Base-by-base conservation (phyloP, 2,797 vertebrate species). In the Eleutherodactylus coqui region DNA sequence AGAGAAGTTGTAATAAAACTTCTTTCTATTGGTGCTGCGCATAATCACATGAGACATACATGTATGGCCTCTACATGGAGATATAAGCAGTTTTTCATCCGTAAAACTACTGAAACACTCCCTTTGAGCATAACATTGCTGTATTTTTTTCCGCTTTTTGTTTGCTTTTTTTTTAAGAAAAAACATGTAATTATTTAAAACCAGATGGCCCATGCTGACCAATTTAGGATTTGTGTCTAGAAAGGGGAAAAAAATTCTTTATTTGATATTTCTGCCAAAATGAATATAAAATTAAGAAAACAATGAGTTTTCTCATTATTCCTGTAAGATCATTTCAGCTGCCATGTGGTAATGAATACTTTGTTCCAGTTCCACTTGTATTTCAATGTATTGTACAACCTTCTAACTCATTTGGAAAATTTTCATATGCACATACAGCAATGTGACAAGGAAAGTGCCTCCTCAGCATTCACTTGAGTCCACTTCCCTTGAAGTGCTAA, bases 401-500 rank as follows among this genome's bases (percentile, higher is more conserved):
- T 29, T 76, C 64, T 19, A 19, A 69, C 69, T 84, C 67, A 84
- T 84, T 75, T 70, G 67, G n/a, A 90, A 60, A 82, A 87, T 84
- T 84, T 53, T 55, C 73, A 75, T 85, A 79, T 70, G 85, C 34
- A 70, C 73, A 72, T 49, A 70, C 49, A 70, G 36, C 73, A 58
- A 34, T 53, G 53, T 60, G 85, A 76, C 79, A 76, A 82, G 79
- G 47, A 69, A 80, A 88, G 27, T 84, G 53, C 83, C 27, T 89
- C 29, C 78, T 85, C 53, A 83, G 41, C 16, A 62, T 76, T 88
- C 43, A n/a, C 27, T 82, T 36, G 10, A 24, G 55, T 69, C 73
- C 62, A 58, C 77, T 69, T 88, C 75, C 89, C 89, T 89, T 88
- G 62, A 91, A 89, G 82, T 89, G 79, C 85, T 87, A 85, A 86